Conservation (phyloP, 2,888 invertebrate species). For the Troglohyphantes excavatus region DNA sequence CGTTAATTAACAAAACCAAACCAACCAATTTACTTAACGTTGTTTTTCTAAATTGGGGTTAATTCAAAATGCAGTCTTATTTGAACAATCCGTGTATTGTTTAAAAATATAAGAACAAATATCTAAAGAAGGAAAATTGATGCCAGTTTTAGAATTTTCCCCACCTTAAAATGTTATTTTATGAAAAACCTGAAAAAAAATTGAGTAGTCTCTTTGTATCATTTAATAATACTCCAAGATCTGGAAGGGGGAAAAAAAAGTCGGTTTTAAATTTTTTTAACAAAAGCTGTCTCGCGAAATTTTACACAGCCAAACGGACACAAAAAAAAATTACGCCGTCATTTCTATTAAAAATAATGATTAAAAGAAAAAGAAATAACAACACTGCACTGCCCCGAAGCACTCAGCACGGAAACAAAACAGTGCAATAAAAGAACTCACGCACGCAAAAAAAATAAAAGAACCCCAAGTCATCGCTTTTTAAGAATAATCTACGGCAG, state of each 20-base stretch:
- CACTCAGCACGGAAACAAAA: not conserved
- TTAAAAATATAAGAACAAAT: too few relatives aligned
- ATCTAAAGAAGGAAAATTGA: too few relatives aligned
- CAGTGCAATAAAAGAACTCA: not conserved
- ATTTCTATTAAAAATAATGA: slow-evolving; percentile 37
- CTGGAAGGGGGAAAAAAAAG: not conserved
- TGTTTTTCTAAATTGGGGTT: too few relatives aligned
- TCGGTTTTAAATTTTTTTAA: not conserved
- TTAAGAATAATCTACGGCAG: slow-evolving; percentile 42
- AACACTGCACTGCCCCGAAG: not conserved
- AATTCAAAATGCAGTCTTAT: too few relatives aligned
- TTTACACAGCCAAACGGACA: not conserved
- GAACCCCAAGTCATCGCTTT: slow-evolving; percentile 29
- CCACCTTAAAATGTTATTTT: not conserved
- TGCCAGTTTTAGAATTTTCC: too few relatives aligned
- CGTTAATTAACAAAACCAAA: too few relatives aligned
- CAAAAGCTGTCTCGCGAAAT: not conserved
- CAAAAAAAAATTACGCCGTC: slow-evolving; percentile 16
- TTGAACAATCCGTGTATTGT: too few relatives aligned
- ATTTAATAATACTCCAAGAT: not conserved
- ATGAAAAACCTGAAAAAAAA: not conserved
- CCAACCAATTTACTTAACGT: too few relatives aligned
- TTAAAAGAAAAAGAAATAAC: not conserved
- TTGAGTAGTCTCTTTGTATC: not conserved
- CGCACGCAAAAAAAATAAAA: slow-evolving; percentile 21